Conservation (phyloP, 2,888 invertebrate species). For the Sialis lutaria region DNA sequence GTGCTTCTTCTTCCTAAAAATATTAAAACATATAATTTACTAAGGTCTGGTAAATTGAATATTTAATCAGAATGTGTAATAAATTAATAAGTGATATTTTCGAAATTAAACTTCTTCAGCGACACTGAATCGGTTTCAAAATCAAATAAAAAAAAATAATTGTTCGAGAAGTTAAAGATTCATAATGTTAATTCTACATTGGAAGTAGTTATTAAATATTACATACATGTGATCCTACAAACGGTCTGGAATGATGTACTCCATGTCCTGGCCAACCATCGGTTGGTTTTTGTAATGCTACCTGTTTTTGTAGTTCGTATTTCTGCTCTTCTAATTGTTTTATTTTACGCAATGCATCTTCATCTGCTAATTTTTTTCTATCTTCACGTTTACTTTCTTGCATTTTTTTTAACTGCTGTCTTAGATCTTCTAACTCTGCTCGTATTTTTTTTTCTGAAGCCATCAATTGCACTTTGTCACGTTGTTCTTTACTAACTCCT, state of each 20-base stretch:
- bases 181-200: no score
- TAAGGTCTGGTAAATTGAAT: no score
- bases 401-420: slow-evolving; percentile 63
- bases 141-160: no score
- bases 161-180: no score
- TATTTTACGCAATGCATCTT: slow-evolving; percentile 85
- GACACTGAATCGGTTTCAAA: no score
- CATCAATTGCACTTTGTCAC: slow-evolving; percentile 93
- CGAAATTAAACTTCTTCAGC: no score
- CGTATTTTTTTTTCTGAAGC: slow-evolving; percentile 82
- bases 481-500: slow-evolving; percentile 88
- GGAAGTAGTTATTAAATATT: slow-evolving; percentile 8
- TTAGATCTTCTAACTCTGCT: slow-evolving; percentile 77
- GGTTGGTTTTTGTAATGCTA: slow-evolving; percentile 61
- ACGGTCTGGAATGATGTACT: slow-evolving; percentile 43
- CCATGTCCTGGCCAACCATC: slow-evolving; percentile 25
- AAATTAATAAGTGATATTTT: no score
- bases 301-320: slow-evolving; percentile 79
- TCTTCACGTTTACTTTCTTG: slow-evolving; percentile 85
- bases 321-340: slow-evolving; percentile 89
- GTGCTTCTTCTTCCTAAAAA: slow-evolving; percentile 79
- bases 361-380: slow-evolving; percentile 78
- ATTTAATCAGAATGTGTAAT: no score
- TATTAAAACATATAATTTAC: no score
- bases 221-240: slow-evolving; percentile 47